Evolutionary conservation across 2,888 invertebrate genomes (phyloP).

Genomic region (Drosophila prostipennis): DNA sequence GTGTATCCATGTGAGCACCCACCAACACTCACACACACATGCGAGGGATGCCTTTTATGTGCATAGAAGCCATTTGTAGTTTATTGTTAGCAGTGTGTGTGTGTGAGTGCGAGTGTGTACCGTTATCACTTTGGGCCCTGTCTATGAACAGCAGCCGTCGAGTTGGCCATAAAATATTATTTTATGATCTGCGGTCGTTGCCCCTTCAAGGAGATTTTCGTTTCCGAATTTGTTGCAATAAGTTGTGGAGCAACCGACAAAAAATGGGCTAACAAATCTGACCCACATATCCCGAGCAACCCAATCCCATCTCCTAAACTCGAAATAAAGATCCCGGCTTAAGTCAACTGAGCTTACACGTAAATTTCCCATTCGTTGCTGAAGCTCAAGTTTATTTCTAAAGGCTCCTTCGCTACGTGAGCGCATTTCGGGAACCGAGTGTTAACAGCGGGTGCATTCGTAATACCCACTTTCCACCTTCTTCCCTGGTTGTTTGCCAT

Average conservation of each 20-base stretch:
- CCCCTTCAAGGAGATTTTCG: conserved; percentile 26
- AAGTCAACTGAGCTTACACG: conserved; percentile 41
- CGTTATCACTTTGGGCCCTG: conserved; percentile 49
- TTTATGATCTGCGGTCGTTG: conserved; percentile 56
- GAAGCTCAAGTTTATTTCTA: conserved; percentile 27
- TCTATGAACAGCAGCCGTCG: conserved; percentile 38
- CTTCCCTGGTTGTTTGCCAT: conserved; percentile 34
- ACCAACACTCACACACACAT: conserved; percentile 5
- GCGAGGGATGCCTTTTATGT: conserved; percentile 59
- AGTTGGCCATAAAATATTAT: conserved; percentile 62
- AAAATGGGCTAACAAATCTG: conserved; percentile 37
- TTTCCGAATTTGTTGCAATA: conserved; percentile 43
- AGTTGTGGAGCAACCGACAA: conserved; percentile 12
- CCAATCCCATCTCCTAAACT: not conserved
- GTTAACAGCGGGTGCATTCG: conserved; percentile 24
- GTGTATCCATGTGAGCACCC: conserved; percentile 19
- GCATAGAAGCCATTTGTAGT: conserved; percentile 65
- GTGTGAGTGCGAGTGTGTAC: conserved; percentile 23
- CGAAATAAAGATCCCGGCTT: conserved; percentile 40
- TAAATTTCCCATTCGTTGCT: conserved; percentile 29
- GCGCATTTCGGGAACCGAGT: conserved; percentile 35
- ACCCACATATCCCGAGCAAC: conserved; percentile 10
- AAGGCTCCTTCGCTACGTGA: conserved; percentile 35
- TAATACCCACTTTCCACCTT: conserved; percentile 7
- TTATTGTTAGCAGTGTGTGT: conserved; percentile 41